A percentile compares a stretch with the other conserved stretches of the same genome.
Evolutionary conservation across 2,113 vertebrate species (phyloP).

Genomic region (Hyperopisus bebe): DNA sequence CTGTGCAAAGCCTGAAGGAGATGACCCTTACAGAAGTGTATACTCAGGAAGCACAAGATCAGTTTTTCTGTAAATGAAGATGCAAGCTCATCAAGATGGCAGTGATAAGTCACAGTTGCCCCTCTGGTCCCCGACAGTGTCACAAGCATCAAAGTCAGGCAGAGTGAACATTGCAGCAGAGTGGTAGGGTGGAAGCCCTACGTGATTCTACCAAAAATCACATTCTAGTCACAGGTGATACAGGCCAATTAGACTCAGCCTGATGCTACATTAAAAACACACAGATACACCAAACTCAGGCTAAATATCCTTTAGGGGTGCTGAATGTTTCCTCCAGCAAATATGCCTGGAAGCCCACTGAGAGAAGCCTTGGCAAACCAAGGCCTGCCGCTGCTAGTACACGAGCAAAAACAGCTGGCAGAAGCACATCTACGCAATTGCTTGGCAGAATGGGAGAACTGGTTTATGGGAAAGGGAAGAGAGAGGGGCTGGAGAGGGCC

Average conservation of each 20-base stretch:
- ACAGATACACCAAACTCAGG: background rate
- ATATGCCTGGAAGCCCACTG: background rate
- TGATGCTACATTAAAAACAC: background rate
- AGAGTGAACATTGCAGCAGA: background rate
- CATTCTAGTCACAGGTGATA: background rate
- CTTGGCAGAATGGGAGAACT: background rate
- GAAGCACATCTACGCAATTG: constrained; percentile 14
- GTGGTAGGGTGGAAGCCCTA: background rate
- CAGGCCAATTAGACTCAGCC: background rate
- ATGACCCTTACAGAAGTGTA: background rate
- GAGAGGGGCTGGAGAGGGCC: constrained; percentile 6
- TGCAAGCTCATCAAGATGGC: background rate
- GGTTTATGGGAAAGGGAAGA: background rate
- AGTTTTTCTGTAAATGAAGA: background rate
- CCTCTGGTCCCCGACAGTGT: background rate
- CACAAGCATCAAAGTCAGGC: background rate
- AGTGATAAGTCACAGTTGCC: background rate
- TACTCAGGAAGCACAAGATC: background rate
- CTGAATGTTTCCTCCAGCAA: background rate
- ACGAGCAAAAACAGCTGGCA: background rate
- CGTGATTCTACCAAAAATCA: background rate
- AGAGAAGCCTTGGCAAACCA: background rate
- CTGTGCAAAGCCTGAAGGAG: background rate
- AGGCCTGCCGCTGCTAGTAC: background rate
- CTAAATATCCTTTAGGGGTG: background rate